Conservation (phyloP, 2,113 vertebrate genomes). For the Chionodraco myersi region DNA sequence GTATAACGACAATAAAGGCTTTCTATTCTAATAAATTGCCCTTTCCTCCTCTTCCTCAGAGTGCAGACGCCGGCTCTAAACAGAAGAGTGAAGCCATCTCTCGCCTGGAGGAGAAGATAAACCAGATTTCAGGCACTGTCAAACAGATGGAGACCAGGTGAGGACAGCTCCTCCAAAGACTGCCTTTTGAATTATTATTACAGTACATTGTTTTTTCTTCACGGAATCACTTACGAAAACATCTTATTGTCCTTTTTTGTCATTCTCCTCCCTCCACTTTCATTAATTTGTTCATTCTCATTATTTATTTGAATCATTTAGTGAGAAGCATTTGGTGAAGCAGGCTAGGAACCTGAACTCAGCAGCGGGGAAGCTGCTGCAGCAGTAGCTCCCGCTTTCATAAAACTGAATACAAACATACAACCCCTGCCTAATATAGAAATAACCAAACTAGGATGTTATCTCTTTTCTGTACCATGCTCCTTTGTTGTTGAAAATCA, state of each 20-base stretch:
- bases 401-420: constrained; percentile 36
- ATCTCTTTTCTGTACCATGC: constrained; percentile 68
- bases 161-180: constrained; percentile 18
- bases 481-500: constrained; percentile 71
- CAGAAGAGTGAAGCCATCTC: constrained; percentile 94
- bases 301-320: constrained; percentile 65
- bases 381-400: constrained; percentile 80
- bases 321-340: constrained; percentile 98
- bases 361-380: constrained; percentile 92
- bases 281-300: constrained; percentile 44
- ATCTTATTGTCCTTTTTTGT: constrained; percentile 49
- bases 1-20: too few species aligned
- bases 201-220: neutral
- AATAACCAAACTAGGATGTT: constrained; percentile 75
- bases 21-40: too few species aligned
- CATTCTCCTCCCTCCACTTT: constrained; percentile 55
- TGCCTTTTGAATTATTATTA: neutral
- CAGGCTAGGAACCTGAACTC: constrained; percentile 97
- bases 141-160: constrained; percentile 98
- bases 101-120: constrained; percentile 96
- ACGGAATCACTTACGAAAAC: neutral
- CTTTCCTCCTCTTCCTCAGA: constrained; percentile 77
- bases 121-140: constrained; percentile 95
- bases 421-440: constrained; percentile 59
- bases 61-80: constrained; percentile 89